Conservation (phyloP, 2,797 vertebrate species). For the Labeo calbasu region DNA sequence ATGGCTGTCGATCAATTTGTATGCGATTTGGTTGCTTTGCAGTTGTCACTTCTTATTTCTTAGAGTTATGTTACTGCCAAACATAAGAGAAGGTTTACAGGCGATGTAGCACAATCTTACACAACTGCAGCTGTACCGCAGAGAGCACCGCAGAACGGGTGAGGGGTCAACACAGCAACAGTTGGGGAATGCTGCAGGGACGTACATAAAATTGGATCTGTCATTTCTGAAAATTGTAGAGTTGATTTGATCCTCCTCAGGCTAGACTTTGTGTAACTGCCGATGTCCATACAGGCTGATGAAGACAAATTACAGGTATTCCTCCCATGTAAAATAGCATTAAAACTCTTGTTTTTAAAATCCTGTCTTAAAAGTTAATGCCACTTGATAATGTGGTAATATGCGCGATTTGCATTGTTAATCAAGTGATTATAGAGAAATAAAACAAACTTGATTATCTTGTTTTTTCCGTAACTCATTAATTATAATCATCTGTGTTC, state of each 20-base stretch:
- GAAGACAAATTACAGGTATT: constrained; percentile 81
- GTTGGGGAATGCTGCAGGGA: constrained; percentile 78
- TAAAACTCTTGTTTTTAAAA: constrained; percentile 41
- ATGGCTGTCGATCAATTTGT: not conserved
- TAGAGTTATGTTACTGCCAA: constrained; percentile 57
- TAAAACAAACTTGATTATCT: constrained; percentile 26
- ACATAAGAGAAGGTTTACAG: constrained; percentile 46
- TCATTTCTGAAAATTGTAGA: constrained; percentile 83
- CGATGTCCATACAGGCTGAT: constrained; percentile 79
- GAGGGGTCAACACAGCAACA: constrained; percentile 79
- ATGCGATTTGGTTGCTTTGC: constrained; percentile 2
- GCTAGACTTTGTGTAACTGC: constrained; percentile 60
- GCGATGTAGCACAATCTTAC: constrained; percentile 34
- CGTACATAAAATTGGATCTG: constrained; percentile 83
- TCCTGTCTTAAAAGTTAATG: constrained; percentile 14
- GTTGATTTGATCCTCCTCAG: constrained; percentile 74
- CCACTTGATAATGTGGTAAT: not conserved
- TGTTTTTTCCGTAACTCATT: not conserved
- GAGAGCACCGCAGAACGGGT: constrained; percentile 66
- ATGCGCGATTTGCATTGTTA: not conserved
- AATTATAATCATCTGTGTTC: constrained; percentile 9
- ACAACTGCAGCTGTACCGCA: constrained; percentile 14
- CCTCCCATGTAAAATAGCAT: constrained; percentile 63
- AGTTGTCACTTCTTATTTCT: constrained; percentile 64
- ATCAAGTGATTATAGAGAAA: constrained; percentile 5